Evolutionary conservation across 1,140 invertebrate species (phyloP).

Genomic region (Drosophila mauritiana): DNA sequence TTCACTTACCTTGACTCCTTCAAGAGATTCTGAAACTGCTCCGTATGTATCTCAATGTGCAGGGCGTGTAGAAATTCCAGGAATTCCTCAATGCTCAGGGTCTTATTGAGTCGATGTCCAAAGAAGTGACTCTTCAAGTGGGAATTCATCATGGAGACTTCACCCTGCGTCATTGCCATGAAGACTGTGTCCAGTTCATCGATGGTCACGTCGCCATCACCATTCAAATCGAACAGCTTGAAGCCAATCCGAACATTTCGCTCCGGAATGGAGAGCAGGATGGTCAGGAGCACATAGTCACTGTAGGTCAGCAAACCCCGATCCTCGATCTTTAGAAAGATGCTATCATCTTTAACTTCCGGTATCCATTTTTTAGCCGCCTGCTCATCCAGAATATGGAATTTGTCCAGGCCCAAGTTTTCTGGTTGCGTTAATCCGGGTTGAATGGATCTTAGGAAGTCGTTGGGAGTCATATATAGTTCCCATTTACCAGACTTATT

Average conservation of each 20-base stretch:
- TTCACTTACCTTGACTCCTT: not conserved
- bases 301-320: conserved; percentile 32
- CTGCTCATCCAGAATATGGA: conserved; percentile 13
- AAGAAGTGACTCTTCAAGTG: conserved; percentile 36
- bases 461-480: conserved; percentile 56
- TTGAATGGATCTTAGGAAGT: conserved; percentile 54
- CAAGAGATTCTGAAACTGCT: conserved; percentile 42
- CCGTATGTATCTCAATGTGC: conserved; percentile 22
- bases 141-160: conserved; percentile 6
- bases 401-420: conserved; percentile 27
- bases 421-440: conserved; percentile 43
- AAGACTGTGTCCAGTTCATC: conserved; percentile 18
- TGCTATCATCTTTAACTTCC: conserved; percentile 14
- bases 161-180: not conserved
- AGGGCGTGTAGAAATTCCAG: conserved; percentile 34
- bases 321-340: conserved; percentile 33
- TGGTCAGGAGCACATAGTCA: conserved; percentile 48
- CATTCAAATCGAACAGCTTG: conserved; percentile 37
- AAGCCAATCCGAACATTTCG: conserved; percentile 39
- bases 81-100: conserved; percentile 20
- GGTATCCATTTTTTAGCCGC: not conserved
- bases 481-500: conserved; percentile 25
- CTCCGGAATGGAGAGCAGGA: conserved; percentile 46
- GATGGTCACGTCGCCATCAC: conserved; percentile 12
- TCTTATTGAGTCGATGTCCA: conserved; percentile 8